phyloP scores from a whole-genome alignment of 2,888 invertebrate genomes.

The Pseudanteris insignis region DNA sequence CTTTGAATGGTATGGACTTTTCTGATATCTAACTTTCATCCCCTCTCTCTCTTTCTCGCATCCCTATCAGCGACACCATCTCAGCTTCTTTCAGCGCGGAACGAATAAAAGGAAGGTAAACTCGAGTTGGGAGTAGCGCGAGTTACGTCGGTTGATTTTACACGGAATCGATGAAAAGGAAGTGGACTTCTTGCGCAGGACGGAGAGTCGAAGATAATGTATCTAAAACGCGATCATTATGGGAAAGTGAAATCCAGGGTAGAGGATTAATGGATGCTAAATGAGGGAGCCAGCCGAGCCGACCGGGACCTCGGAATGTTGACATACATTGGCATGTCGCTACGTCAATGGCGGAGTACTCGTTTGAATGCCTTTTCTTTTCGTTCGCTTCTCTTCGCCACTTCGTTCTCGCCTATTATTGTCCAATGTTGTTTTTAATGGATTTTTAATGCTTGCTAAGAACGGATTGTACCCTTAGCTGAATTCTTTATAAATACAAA shows the following conservation, averaged over 20 bases:
- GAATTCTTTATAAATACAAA: no score
- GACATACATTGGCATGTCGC: constrained; percentile 22
- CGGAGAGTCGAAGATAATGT: constrained; percentile 30
- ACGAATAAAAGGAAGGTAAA: constrained; percentile 43
- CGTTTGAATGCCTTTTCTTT: no score
- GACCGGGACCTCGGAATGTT: constrained; percentile 15
- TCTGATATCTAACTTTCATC: constrained; percentile 44
- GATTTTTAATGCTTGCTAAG: no score
- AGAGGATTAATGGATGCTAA: constrained; percentile 42
- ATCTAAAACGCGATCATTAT: constrained; percentile 35
- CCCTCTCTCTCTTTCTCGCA: constrained; percentile 17
- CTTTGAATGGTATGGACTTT: constrained; percentile 45
- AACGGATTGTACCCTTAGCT: no score
- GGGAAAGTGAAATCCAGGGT: constrained; percentile 16
- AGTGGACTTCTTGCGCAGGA: constrained; percentile 32
- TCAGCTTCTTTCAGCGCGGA: constrained; percentile 41
- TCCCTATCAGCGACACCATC: constrained; percentile 44
- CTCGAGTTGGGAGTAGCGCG: constrained; percentile 31
- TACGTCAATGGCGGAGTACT: no score
- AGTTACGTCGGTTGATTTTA: constrained; percentile 40
- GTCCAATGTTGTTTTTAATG: no score
- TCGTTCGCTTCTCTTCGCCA: no score
- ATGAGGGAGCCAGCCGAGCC: constrained; percentile 22
- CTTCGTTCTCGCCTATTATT: no score
- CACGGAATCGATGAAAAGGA: constrained; percentile 37